Evolutionary conservation across 1,140 invertebrate genomes (phyloP), one percentile per base, ranked within the genome.

Genomic region (Drosophila parabipectinata): DNA sequence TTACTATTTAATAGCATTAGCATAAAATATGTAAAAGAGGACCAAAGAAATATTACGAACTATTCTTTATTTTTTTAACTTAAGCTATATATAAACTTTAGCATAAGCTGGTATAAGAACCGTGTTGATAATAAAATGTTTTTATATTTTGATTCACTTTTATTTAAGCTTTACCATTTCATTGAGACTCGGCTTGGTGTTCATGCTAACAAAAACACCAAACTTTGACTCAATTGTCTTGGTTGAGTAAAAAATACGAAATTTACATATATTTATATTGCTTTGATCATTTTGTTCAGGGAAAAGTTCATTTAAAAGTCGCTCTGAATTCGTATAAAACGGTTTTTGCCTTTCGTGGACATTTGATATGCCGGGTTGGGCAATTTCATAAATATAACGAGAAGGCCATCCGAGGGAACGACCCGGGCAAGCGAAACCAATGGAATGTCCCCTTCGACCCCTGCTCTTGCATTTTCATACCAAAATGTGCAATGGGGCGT

Each of bases 1-100:
- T 85, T 72, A 75, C 57, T 47, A 69, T 85, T 87, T 78, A 82
- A 82, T 82, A 52, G 74, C 59, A 87, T 85, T 87, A 82, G 67
- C 58, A 64, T 74, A 54, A 82, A 82, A 87, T 82, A 72, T 75
- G 78, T 72, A 68, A 48, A 71, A 77, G 55, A 69, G 68, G 39
- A 60, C 47, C 30, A 44, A 54, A 53, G 73, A 63, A 53, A 87
- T 71, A 44, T 2, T 18, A 2, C 0, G 14, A n/a, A 37, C n/a
- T n/a, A n/a, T n/a, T 4, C 34, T 4, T 12, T n/a, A 12, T 37
- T 37, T 12, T 28, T 28, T 28, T 6, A 28, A 21, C 21, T 3
- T 1, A 28, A 28, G 5, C 1, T 28, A 1, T 26, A 5, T 28
- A 28, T 0, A 6, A 28, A 28, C 4, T 28, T 28, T 6, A 28